phyloP scores from a whole-genome alignment of 1,140 invertebrate species.

The Oncopodura yosiiana region DNA sequence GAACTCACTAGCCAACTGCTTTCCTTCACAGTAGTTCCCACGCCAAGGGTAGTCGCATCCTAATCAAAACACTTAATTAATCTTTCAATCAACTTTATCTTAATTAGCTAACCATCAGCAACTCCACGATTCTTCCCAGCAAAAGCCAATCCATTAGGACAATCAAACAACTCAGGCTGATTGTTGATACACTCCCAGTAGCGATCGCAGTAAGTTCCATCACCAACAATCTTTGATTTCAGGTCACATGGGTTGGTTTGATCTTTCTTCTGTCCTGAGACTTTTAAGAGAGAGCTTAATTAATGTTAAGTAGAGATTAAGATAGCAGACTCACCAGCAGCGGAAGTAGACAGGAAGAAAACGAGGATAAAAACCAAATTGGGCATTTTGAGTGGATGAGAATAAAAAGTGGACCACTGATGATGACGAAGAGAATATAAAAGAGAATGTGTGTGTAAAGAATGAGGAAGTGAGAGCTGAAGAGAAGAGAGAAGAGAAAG shows the following conservation, averaged over 20 bases:
- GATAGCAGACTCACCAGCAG: no score
- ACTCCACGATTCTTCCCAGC: conserved; percentile 75
- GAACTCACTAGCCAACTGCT: conserved; percentile 57
- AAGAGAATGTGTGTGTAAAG: no score
- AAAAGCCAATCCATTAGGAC: conserved; percentile 80
- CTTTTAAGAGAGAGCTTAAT: background rate
- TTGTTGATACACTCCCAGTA: conserved; percentile 66
- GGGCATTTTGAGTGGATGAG: no score
- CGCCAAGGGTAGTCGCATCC: conserved; percentile 82
- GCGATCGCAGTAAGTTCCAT: conserved; percentile 71
- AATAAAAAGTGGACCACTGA: no score
- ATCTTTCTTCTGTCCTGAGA: conserved; percentile 16
- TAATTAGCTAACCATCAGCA: conserved; percentile 46
- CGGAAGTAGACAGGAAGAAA: no score
- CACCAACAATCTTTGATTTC: conserved; percentile 60
- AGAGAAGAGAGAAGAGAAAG: no score
- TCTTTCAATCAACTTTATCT: background rate
- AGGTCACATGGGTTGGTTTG: conserved; percentile 66
- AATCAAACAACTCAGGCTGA: conserved; percentile 70
- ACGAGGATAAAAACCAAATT: no score
- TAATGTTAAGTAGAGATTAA: no score
- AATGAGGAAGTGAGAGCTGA: no score
- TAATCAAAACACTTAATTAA: background rate
- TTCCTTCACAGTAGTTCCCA: conserved; percentile 71
- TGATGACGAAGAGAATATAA: no score